Conservation (phyloP, 1,140 invertebrate genomes). For the Drosophila gunungcola region DNA sequence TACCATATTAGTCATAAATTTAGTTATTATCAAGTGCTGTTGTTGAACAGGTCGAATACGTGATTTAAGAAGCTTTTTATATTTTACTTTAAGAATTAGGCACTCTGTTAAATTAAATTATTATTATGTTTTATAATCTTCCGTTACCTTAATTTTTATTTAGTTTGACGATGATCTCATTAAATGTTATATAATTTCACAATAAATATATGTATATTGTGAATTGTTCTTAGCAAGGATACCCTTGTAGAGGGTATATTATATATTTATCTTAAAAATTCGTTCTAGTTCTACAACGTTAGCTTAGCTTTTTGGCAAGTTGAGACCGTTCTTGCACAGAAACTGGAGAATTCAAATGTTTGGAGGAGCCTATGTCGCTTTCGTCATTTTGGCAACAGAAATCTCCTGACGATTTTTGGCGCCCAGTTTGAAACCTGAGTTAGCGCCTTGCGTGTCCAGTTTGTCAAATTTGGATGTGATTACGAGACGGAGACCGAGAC, state of each 20-base stretch:
- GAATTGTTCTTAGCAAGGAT: no score
- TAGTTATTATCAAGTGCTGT: background rate
- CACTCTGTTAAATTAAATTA: no score
- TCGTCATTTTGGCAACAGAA: conserved; percentile 30
- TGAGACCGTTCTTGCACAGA: background rate
- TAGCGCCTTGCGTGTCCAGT: conserved; percentile 50
- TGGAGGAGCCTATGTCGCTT: conserved; percentile 9
- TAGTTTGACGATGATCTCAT: no score
- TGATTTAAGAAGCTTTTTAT: background rate
- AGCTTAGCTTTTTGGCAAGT: conserved; percentile 8
- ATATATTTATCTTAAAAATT: background rate
- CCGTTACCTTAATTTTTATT: no score
- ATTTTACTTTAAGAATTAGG: no score
- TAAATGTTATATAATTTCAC: no score
- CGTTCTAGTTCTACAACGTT: conserved; percentile 43
- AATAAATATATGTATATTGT: no score
- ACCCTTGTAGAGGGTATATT: conserved; percentile 3
- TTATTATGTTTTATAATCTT: no score
- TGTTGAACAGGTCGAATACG: conserved; percentile 10
- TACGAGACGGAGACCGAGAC: conserved; percentile 30
- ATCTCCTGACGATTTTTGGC: conserved; percentile 22
- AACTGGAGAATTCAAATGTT: conserved; percentile 8
- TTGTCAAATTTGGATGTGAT: conserved; percentile 54
- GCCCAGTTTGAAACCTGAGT: conserved; percentile 57
- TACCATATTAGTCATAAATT: background rate